Evolutionary conservation across 2,888 invertebrate species (phyloP), one percentile per base, ranked within the genome.

Genomic region (Lamellibrachia columna): DNA sequence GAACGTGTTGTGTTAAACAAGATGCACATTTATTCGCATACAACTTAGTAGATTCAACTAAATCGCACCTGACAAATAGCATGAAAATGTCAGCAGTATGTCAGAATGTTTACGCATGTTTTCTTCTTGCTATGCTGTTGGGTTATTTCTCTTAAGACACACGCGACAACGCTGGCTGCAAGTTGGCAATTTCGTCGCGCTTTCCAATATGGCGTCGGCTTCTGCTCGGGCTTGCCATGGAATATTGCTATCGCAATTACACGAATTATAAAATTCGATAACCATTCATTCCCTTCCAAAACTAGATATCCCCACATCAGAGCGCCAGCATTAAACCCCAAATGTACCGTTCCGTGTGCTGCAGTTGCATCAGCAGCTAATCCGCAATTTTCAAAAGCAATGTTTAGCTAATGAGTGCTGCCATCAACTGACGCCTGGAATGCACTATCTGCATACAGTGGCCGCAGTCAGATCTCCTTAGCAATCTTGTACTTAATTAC

Each of bases 361-460:
- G 6, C 4, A 75, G 75, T 75, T 75, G 75, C 75, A 75, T 75
- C 75, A 75, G n/a, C 75, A 75, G n/a, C 75, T 75, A 75, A 75
- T 75, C 75, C 75, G 75, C 75, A 75, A 75, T 75, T 75, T 75
- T 75, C 22, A 75, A 75, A 75, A 75, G 75, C 75, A 75, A 75
- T 75, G 75, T 75, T 75, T 75, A 75, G 75, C 75, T 75, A 75
- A 75, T 75, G 75, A 75, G 75, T 75, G 75, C 3, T 15, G 75
- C 22, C 75, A 75, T 75, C 75, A 75, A 2, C 3, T n/a, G 75
- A 22, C 75, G 15, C 75, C 75, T 75, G 75, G 22, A 11, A 22
- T 2, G 75, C 22, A n/a, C 75, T 75, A 75, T 75, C 75, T 75
- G 75, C 75, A 75, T 75, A 75, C 22, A 75, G 75, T 11, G 75